Conservation (phyloP, 2,797 vertebrate genomes). For the Galagoides demidoff region DNA sequence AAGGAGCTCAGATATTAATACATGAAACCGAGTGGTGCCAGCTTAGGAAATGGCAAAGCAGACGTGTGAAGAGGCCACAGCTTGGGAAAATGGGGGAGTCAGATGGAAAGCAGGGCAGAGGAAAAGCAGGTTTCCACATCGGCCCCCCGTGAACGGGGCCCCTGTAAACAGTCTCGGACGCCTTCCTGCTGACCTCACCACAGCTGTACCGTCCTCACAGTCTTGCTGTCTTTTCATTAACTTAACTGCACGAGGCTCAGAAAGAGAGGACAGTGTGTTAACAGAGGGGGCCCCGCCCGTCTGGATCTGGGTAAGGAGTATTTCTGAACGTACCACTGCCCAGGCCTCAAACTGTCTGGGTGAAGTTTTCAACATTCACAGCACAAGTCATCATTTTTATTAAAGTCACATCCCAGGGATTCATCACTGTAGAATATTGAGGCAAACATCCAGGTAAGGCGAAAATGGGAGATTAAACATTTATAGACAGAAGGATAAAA, state of each 20-base stretch:
- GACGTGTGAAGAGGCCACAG: not conserved
- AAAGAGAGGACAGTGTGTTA: not conserved
- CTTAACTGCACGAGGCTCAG: not conserved
- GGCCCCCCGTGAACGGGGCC: not conserved
- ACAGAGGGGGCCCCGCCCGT: not conserved
- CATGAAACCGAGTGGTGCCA: not conserved
- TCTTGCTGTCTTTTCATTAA: conserved; percentile 40
- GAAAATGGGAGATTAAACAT: conserved; percentile 65
- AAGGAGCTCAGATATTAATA: not conserved
- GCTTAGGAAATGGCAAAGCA: not conserved
- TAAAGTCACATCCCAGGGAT: not conserved
- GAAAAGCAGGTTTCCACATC: not conserved
- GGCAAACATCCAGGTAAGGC: conserved; percentile 32
- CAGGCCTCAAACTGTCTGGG: not conserved
- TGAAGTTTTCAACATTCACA: conserved; percentile 18
- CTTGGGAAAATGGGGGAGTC: not conserved
- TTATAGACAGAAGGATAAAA: conserved; percentile 59
- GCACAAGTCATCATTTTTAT: not conserved
- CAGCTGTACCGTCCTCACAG: not conserved
- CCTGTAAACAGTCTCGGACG: not conserved
- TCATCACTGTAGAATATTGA: not conserved
- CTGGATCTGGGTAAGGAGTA: not conserved
- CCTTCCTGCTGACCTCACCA: not conserved
- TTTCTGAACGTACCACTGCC: not conserved
- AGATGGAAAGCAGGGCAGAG: not conserved